These are phyloP conservation scores for Sakesphorus luctuosus DNA, from an alignment of 2,113 vertebrate genomes.

Conservation along the genomic window DNA sequence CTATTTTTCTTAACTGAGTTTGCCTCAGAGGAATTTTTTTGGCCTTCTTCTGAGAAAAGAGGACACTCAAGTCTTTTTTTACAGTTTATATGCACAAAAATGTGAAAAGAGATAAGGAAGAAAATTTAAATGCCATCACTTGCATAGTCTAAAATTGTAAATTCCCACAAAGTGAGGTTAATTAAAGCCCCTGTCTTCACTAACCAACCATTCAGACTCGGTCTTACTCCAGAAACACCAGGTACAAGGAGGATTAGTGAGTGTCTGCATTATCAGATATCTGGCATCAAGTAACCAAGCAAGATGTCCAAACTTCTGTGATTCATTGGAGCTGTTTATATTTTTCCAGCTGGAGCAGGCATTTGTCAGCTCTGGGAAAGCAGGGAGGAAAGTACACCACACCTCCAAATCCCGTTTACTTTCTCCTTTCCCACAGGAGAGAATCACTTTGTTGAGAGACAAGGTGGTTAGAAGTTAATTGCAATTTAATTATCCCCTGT, in stretches of 20 bases:
- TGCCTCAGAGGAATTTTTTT: neutral
- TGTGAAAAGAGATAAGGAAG: neutral
- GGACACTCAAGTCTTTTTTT: neutral
- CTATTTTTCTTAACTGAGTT: neutral
- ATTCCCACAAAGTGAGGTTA: neutral
- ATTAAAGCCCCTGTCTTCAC: neutral
- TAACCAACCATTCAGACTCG: neutral
- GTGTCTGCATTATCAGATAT: neutral
- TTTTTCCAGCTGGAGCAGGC: constrained; percentile 53
- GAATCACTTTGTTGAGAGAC: constrained; percentile 47
- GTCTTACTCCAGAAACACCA: neutral
- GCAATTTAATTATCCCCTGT: constrained; percentile 32
- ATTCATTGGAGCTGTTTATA: constrained; percentile 27
- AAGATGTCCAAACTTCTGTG: neutral
- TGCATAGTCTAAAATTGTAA: neutral
- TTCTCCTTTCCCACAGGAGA: constrained; percentile 41
- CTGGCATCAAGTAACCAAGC: constrained; percentile 19
- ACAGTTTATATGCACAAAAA: neutral
- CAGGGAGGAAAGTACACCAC: neutral
- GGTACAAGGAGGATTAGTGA: neutral
- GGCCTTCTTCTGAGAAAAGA: neutral
- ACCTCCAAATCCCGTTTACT: constrained; percentile 34
- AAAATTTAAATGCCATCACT: neutral
- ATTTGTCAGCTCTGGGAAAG: constrained; percentile 4
- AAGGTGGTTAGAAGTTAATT: constrained; percentile 55